Percentiles rank a stretch among this genome's conserved stretches.
These are phyloP conservation scores for Panulirus ornatus DNA, from an alignment of 1,140 invertebrate genomes.

Conservation along the genomic window DNA sequence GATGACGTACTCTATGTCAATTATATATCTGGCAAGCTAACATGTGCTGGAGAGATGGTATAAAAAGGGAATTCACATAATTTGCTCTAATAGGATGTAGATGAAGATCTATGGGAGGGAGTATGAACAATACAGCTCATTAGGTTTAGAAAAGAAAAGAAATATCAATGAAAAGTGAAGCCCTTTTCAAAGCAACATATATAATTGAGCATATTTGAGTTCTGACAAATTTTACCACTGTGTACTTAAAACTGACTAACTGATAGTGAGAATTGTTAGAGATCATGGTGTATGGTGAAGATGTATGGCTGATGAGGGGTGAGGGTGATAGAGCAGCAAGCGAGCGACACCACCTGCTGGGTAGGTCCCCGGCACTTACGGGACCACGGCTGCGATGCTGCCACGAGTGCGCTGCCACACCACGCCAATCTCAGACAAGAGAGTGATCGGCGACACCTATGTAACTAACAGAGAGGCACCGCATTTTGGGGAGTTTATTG, in stretches of 20 bases:
- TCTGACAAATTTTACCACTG: background rate
- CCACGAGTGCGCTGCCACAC: conserved; percentile 65
- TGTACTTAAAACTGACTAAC: background rate
- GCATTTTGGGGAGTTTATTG: conserved; percentile 72
- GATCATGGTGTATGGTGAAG: conserved; percentile 29
- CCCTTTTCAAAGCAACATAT: background rate
- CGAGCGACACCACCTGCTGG: conserved; percentile 72
- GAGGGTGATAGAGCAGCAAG: conserved; percentile 70
- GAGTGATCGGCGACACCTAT: conserved; percentile 70
- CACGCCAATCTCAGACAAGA: conserved; percentile 72
- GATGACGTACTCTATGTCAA: too few species aligned
- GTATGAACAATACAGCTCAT: too few species aligned
- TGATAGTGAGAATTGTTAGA: background rate
- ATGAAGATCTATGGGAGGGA: too few species aligned
- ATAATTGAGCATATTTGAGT: conserved; percentile 7
- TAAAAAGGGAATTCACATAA: too few species aligned
- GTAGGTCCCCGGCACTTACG: conserved; percentile 71
- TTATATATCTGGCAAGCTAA: too few species aligned
- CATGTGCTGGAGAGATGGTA: too few species aligned
- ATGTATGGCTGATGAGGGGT: conserved; percentile 30
- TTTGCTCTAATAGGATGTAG: too few species aligned
- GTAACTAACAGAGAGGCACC: conserved; percentile 73
- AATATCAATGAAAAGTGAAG: background rate
- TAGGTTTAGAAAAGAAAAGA: background rate
- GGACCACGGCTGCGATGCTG: conserved; percentile 64